These are phyloP conservation scores for Gasterosteus aculeatus DNA, from an alignment of 2,113 vertebrate genomes.

Conservation along the genomic window DNA sequence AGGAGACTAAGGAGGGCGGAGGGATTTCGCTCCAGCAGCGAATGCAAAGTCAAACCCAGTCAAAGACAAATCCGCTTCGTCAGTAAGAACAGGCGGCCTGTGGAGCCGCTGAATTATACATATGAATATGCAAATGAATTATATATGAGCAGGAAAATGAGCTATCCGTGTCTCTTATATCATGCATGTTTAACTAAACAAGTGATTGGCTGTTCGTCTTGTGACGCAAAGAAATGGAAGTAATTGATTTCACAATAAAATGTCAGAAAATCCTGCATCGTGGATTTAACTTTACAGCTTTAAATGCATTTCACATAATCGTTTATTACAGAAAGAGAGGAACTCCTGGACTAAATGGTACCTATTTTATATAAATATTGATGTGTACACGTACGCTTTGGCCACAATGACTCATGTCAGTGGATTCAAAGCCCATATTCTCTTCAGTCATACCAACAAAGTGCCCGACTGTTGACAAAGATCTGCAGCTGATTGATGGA, in stretches of 20 bases:
- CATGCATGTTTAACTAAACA: conserved; percentile 32
- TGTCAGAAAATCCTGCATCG: background rate
- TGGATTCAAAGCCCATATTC: background rate
- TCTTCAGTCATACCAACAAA: background rate
- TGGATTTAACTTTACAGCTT: background rate
- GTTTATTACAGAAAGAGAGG: background rate
- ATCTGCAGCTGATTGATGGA: background rate
- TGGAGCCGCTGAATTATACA: conserved; percentile 49
- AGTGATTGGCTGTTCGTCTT: conserved; percentile 9
- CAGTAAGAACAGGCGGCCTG: conserved; percentile 51
- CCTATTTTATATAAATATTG: no score
- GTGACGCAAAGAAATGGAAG: background rate
- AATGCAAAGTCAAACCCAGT: conserved; percentile 73
- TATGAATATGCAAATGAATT: conserved; percentile 43
- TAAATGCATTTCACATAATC: background rate
- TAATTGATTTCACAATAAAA: background rate
- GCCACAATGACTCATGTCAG: background rate
- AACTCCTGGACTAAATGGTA: background rate
- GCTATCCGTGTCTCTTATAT: conserved; percentile 34
- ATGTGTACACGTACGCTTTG: no score
- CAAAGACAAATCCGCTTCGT: conserved; percentile 74
- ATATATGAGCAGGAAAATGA: conserved; percentile 16
- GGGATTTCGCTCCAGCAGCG: conserved; percentile 59
- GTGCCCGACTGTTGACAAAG: background rate
- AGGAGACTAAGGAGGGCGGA: conserved; percentile 56